Base-by-base conservation (phyloP, 2,113 vertebrate genomes). In the Nerophis ophidion region DNA sequence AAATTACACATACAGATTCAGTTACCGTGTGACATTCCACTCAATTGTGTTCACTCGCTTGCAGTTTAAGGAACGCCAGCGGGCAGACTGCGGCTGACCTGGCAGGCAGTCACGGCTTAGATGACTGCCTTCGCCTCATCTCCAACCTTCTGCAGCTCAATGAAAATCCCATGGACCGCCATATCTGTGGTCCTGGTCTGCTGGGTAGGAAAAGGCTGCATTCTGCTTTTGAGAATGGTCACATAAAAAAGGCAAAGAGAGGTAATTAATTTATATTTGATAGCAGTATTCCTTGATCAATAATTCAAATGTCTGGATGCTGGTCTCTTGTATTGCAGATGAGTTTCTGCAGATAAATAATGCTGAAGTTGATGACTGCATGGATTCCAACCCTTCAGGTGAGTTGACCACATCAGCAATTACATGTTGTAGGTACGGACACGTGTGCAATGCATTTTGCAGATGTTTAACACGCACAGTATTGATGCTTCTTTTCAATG, bases 11-110 rank as follows among this genome's bases (percentile, higher is more conserved):
- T 12, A 16, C 1, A 55, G 2, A 10, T 47, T 14, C 6, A 8
- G 4, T 47, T 12, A 15, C 13, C 1, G 0, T 6, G 2, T 17
- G 5, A 36, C 4, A 10, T 56, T 40, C n/a, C 16, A 40, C n/a
- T 56, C 36, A 16, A n/a, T 40, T 70, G 65, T 81, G 13, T 76
- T 90, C 6, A 72, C 38, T 19, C 17, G 3, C 89, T 74, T 84
- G 63, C 91, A 98, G 96, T 88, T 93, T 97, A 74, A 93, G 92
- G 90, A 98, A 96, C 76, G 90, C 92, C 86, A 93, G 91, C 68
- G 95, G 94, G 76, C 92, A 97, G 91, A 97, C 94, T 1, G 93
- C 95, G 63, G 96, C 95, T 49, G 95, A 98, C 84, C 92, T 98
- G 90, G 96, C 96, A 64, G 90, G 88, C 49, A 88, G 92, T 82